Percentiles rank a stretch among this genome's conserved stretches.
Conservation (phyloP, 2,888 invertebrate genomes). For the Priocnemis perturbator region DNA sequence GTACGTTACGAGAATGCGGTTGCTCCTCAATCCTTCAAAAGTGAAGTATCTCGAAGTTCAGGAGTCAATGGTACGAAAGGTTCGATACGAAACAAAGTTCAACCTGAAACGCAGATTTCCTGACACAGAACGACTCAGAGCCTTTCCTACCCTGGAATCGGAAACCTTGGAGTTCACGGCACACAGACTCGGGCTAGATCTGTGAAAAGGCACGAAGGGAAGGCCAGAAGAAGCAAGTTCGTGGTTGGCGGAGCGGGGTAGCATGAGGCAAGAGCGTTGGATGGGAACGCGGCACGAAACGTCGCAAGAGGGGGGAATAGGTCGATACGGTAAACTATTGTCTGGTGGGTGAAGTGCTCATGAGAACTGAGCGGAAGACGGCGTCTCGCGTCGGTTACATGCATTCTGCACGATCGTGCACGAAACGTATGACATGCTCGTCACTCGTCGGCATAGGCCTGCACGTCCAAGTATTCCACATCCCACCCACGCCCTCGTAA, state of each 20-base stretch:
- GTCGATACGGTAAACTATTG: slow-evolving; percentile 71
- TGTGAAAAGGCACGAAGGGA: slow-evolving; percentile 59
- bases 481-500: slow-evolving; percentile 30
- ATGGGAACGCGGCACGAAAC: slow-evolving; percentile 38
- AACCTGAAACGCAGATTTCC: too few species aligned
- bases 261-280: slow-evolving; percentile 40
- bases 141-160: background rate
- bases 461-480: slow-evolving; percentile 32
- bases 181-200: slow-evolving; percentile 45
- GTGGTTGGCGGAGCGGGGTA: slow-evolving; percentile 52
- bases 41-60: too few species aligned
- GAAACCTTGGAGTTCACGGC: slow-evolving; percentile 14
- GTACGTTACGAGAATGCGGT: too few species aligned
- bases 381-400: slow-evolving; percentile 53
- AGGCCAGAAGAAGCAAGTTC: slow-evolving; percentile 59
- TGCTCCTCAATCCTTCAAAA: too few species aligned
- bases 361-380: slow-evolving; percentile 62
- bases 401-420: slow-evolving; percentile 50
- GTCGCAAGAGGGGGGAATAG: slow-evolving; percentile 49
- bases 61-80: too few species aligned
- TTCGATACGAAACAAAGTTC: too few species aligned
- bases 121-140: too few species aligned
- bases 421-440: slow-evolving; percentile 43
- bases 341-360: slow-evolving; percentile 66
- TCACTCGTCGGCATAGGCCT: slow-evolving; percentile 23